Evolutionary conservation across 1,140 invertebrate species (phyloP).

Genomic region (Teleogryllus occipitalis): DNA sequence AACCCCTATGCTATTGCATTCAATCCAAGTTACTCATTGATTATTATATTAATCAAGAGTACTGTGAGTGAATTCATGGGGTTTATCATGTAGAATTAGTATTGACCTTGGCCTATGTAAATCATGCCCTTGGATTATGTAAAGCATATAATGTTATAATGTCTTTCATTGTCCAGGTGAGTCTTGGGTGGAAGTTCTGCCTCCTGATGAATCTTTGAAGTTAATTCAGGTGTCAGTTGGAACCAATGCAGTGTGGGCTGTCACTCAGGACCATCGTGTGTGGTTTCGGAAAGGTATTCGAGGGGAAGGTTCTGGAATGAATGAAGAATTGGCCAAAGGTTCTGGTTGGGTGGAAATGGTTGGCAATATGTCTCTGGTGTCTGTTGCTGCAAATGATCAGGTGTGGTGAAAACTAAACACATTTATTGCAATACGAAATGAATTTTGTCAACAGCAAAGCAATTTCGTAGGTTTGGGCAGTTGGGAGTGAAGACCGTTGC

Average conservation of each 20-base stretch:
- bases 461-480: constrained; percentile 49
- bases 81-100: too few relatives aligned
- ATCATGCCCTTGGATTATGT: too few relatives aligned
- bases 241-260: constrained; percentile 75
- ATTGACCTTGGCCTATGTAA: too few relatives aligned
- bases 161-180: constrained; percentile 43
- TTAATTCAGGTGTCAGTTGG: constrained; percentile 74
- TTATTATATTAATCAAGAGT: too few relatives aligned
- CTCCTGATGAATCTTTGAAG: constrained; percentile 56
- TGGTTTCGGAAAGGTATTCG: constrained; percentile 83
- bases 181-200: constrained; percentile 70
- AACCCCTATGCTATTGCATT: too few relatives aligned
- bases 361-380: constrained; percentile 70
- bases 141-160: too few relatives aligned
- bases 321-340: constrained; percentile 61
- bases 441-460: background rate
- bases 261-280: constrained; percentile 73
- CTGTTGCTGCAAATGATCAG: constrained; percentile 81
- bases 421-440: constrained; percentile 21
- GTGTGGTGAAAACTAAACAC: constrained; percentile 36
- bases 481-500: constrained; percentile 60
- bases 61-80: too few relatives aligned
- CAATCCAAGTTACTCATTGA: too few relatives aligned
- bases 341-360: constrained; percentile 76
- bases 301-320: constrained; percentile 56